Percentiles rank a stretch among this genome's conserved stretches.
phyloP scores from a whole-genome alignment of 2,888 invertebrate genomes.

The Dynastes maya region DNA sequence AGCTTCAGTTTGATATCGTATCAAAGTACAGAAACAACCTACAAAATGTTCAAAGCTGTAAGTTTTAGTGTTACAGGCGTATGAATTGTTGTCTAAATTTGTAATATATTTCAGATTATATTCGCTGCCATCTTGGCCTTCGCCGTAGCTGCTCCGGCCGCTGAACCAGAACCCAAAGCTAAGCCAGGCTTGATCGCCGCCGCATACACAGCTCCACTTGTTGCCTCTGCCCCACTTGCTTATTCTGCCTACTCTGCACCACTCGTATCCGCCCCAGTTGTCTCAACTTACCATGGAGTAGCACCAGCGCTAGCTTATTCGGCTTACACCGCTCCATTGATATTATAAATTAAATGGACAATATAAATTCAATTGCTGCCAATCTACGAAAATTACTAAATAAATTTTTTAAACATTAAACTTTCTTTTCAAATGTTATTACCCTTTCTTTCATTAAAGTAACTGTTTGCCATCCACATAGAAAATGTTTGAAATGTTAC shows the following conservation, averaged over 20 bases:
- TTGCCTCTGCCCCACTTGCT: constrained; percentile 46
- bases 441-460: too few relatives aligned
- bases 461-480: too few relatives aligned
- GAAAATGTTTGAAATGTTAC: too few relatives aligned
- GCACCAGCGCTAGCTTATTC: too few relatives aligned
- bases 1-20: constrained; percentile 27
- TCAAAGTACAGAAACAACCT: constrained; percentile 13
- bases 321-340: not conserved
- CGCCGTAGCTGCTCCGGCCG: constrained; percentile 70
- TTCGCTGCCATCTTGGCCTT: constrained; percentile 71
- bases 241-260: constrained; percentile 47
- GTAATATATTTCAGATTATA: constrained; percentile 67
- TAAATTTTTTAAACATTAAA: too few relatives aligned
- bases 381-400: too few relatives aligned
- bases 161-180: constrained; percentile 55
- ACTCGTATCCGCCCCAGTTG: constrained; percentile 34
- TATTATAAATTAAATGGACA: too few relatives aligned
- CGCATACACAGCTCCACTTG: constrained; percentile 50
- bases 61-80: constrained; percentile 21
- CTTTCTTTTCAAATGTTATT: too few relatives aligned
- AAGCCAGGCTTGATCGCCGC: constrained; percentile 68
- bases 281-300: not conserved
- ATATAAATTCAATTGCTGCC: too few relatives aligned
- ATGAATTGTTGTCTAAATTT: not conserved
- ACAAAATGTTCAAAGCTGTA: constrained; percentile 51